Percentiles rank a stretch among this genome's conserved stretches.
phyloP scores from a whole-genome alignment of 2,888 invertebrate species.

The Drosophila silvestris region DNA sequence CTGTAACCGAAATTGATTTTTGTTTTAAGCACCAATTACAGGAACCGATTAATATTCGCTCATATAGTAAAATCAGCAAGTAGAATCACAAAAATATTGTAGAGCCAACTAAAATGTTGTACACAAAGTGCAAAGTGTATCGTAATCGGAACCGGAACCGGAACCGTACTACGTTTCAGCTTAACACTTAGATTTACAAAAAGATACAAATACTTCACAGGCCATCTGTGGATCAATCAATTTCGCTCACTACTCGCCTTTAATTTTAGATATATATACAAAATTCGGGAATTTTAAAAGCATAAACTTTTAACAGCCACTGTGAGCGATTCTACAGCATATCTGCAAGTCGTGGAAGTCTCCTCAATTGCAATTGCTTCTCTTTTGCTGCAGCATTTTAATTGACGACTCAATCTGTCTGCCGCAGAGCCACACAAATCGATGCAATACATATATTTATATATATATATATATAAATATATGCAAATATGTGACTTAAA shows the following conservation, averaged over 20 bases:
- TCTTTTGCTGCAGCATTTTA: conserved; percentile 57
- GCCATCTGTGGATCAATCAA: background rate
- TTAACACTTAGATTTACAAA: background rate
- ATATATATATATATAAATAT: background rate
- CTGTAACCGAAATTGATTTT: background rate
- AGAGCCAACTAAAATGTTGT: fast-evolving
- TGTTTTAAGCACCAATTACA: background rate
- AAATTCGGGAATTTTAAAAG: background rate
- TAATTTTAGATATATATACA: background rate
- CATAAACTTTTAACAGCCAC: background rate
- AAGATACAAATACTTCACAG: background rate
- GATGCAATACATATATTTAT: conserved; percentile 19
- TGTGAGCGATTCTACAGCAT: conserved; percentile 13
- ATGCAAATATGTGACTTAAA: conserved; percentile 42
- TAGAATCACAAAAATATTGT: background rate
- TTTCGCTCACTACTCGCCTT: fast-evolving
- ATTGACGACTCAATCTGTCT: conserved; percentile 73
- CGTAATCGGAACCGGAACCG: background rate
- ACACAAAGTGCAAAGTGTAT: background rate
- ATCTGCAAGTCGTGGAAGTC: background rate
- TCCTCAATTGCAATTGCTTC: too few relatives aligned
- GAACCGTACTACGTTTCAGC: too few relatives aligned
- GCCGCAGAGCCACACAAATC: conserved; percentile 18
- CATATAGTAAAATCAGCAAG: fast-evolving
- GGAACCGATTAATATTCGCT: fast-evolving